phyloP scores from a whole-genome alignment of 2,113 vertebrate species.

The Oenanthe melanoleuca region DNA sequence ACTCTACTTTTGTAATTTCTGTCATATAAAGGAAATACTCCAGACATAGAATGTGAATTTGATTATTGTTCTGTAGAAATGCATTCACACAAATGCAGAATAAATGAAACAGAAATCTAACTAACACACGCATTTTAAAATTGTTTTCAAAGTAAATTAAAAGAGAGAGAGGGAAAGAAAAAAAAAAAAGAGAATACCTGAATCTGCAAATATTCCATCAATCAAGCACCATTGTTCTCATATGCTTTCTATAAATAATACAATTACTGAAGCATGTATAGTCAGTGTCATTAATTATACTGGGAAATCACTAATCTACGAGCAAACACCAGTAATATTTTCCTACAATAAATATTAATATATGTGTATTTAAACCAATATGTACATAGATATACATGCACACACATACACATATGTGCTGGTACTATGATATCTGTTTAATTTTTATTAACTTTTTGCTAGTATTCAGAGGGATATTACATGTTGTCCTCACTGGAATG shows the following conservation, averaged over 20 bases:
- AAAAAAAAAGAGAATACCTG: neutral
- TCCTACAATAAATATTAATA: neutral
- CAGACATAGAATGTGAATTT: neutral
- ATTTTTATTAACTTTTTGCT: neutral
- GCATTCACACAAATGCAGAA: neutral
- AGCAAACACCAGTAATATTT: neutral
- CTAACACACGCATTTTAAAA: neutral
- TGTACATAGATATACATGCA: neutral
- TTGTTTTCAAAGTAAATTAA: neutral
- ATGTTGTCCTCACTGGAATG: neutral
- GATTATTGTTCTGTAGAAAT: neutral
- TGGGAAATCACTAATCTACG: neutral
- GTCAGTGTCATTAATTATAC: neutral
- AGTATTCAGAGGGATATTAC: neutral
- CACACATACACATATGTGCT: too few relatives aligned
- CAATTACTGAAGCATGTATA: neutral
- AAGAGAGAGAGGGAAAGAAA: neutral
- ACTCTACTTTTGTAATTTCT: neutral
- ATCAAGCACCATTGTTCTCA: neutral
- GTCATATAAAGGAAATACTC: neutral
- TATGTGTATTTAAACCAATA: neutral
- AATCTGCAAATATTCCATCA: neutral
- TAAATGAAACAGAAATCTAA: neutral
- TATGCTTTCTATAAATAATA: neutral
- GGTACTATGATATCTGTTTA: fast-evolving